Evolutionary conservation across 2,888 invertebrate genomes (phyloP).

Genomic region (Zaprionus bogoriensis): DNA sequence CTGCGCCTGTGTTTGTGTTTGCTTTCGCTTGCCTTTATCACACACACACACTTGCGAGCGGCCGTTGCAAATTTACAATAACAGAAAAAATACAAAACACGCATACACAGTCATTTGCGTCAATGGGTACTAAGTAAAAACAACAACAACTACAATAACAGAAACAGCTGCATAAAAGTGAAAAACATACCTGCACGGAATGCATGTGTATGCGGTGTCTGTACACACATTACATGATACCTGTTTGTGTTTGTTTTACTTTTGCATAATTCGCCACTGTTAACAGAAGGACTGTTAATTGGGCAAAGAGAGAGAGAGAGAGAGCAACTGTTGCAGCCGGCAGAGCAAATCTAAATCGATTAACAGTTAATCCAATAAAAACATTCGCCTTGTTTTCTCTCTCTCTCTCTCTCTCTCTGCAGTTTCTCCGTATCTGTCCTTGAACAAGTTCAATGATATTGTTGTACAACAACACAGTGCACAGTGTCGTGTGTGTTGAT

Average conservation of each 20-base stretch:
- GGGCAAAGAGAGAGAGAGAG: neutral
- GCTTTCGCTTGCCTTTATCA: constrained; percentile 19
- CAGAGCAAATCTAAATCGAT: neutral
- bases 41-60: constrained; percentile 1
- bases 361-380: constrained; percentile 19
- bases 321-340: constrained; percentile 16
- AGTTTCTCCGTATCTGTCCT: constrained; percentile 48
- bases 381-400: constrained; percentile 5
- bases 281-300: constrained; percentile 9
- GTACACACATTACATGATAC: neutral
- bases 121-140: constrained; percentile 24
- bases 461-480: constrained; percentile 2
- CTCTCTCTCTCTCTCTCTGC: constrained; percentile 18
- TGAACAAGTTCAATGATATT: constrained; percentile 71
- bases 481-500: constrained; percentile 29
- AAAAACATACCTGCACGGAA: neutral
- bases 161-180: constrained; percentile 8
- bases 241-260: neutral
- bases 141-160: constrained; percentile 14
- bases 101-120: constrained; percentile 23
- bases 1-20: constrained; percentile 25
- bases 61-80: neutral
- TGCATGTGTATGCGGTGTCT: neutral
- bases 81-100: neutral
- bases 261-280: constrained; percentile 7